phyloP scores from a whole-genome alignment of 2,888 invertebrate species.

The Anthrax anthrax region DNA sequence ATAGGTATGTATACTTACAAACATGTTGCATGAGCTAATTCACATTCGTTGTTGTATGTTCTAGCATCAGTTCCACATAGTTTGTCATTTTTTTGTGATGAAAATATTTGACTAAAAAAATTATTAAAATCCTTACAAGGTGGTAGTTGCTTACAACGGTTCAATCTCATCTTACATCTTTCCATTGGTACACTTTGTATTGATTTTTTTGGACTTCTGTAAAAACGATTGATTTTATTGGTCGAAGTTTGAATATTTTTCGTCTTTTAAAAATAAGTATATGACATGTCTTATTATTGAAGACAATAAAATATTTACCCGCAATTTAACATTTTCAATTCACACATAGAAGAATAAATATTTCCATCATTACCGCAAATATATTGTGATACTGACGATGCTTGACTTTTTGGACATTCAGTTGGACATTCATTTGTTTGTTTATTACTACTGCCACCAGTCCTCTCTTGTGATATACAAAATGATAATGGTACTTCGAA shows the following conservation, averaged over 20 bases:
- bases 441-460: conserved; percentile 36
- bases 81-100: conserved; percentile 51
- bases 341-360: conserved; percentile 77
- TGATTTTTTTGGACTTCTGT: conserved; percentile 29
- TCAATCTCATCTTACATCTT: conserved; percentile 59
- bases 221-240: too few relatives aligned
- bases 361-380: conserved; percentile 83
- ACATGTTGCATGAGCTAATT: conserved; percentile 69
- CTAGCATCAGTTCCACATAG: conserved; percentile 84
- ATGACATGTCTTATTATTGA: neutral
- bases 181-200: conserved; percentile 44
- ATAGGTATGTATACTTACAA: conserved; percentile 51
- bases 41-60: conserved; percentile 71
- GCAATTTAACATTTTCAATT: conserved; percentile 76
- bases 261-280: neutral
- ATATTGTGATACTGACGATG: conserved; percentile 24
- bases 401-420: conserved; percentile 43
- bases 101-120: conserved; percentile 34
- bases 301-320: conserved; percentile 45
- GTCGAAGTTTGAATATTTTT: too few relatives aligned
- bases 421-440: conserved; percentile 50
- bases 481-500: conserved; percentile 85
- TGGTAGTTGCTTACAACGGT: conserved; percentile 59
- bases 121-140: conserved; percentile 42
- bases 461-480: conserved; percentile 66